Evolutionary conservation across 53 echinoderm and acorn worm species (phyloP), one percentile per base, ranked within the genome.

Genomic region (Luidia sarsii): DNA sequence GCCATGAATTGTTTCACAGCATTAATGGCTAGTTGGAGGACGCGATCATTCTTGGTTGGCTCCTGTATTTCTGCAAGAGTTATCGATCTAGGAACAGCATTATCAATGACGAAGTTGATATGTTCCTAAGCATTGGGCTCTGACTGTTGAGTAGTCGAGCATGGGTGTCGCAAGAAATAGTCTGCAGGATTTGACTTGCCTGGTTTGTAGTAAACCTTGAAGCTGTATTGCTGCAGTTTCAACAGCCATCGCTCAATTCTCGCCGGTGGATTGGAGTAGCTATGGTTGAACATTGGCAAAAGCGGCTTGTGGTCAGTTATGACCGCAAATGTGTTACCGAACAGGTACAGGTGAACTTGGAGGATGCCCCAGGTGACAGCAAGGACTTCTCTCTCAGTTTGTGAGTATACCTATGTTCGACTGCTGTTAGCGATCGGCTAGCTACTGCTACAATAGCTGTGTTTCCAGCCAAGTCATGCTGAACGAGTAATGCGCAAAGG

Each of bases 171-270:
- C n/a, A n/a, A n/a, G n/a, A n/a, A 41, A 41, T 21, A 92, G 79
- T 92, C 92, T 39, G 92, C 86, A 20, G 86, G 89, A 31, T 87
- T 87, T n/a, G 1, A 21, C 48, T 51, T 55, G 13, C 87, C 71
- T 59, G 81, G 74, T 39, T 85, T 39, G 73, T 85, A 74, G 10
- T 32, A 4, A 18, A 85, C 84, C 32, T 18, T 27, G 57, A 89
- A 84, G 57, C 87, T 71, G 36, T 82, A 93, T 27, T 21, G 67
- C 53, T 89, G 80, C 18, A 92, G 62, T 13, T 82, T 82, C 52
- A 92, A 30, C 10, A 79, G 48, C 92, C 88, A 92, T 48, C 75
- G 19, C 24, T 84, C 85, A 13, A 80, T 92, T 3, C 87, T 28
- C 2, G 67, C 45, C 1, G 93, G 87, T 27, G 85, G 66, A 4